Percentiles rank a stretch among this genome's conserved stretches.
phyloP scores from a whole-genome alignment of 2,113 vertebrate species.

The Deroptyus accipitrinus region DNA sequence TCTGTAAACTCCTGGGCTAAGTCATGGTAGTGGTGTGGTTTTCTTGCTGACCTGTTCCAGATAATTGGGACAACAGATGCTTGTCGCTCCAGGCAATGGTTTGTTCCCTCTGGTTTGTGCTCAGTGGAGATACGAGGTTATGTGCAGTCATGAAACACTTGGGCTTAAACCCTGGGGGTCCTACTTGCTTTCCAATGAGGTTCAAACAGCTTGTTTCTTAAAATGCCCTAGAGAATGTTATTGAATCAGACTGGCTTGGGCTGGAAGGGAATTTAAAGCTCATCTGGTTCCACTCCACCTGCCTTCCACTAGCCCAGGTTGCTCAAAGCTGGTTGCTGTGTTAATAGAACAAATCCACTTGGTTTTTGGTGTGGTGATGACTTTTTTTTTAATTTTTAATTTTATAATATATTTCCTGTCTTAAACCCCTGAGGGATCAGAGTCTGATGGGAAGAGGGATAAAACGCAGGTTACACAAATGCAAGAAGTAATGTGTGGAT shows the following conservation, averaged over 20 bases:
- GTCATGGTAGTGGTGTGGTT: not conserved
- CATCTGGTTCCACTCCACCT: not conserved
- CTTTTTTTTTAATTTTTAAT: not conserved
- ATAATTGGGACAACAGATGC: not conserved
- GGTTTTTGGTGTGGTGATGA: not conserved
- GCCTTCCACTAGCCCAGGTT: not conserved
- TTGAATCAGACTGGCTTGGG: not conserved
- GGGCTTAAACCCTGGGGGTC: not conserved
- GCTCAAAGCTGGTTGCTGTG: not conserved
- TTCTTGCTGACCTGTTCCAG: not conserved
- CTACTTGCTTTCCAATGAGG: not conserved
- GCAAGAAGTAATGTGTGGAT: not conserved
- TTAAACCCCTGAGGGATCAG: not conserved
- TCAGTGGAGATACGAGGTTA: not conserved
- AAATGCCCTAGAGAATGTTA: not conserved
- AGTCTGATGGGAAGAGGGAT: not conserved
- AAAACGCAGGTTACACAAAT: rapidly evolving
- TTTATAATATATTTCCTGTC: not conserved
- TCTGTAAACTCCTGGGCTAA: not conserved
- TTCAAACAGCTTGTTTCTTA: not conserved
- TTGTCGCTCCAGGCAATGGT: not conserved
- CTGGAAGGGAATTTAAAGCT: not conserved
- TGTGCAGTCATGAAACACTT: rapidly evolving
- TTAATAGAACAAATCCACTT: not conserved
- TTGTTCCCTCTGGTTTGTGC: not conserved